Percentiles rank a stretch among this genome's conserved stretches.
Conservation (phyloP, 2,797 vertebrate genomes). For the Gallinago solitaria region DNA sequence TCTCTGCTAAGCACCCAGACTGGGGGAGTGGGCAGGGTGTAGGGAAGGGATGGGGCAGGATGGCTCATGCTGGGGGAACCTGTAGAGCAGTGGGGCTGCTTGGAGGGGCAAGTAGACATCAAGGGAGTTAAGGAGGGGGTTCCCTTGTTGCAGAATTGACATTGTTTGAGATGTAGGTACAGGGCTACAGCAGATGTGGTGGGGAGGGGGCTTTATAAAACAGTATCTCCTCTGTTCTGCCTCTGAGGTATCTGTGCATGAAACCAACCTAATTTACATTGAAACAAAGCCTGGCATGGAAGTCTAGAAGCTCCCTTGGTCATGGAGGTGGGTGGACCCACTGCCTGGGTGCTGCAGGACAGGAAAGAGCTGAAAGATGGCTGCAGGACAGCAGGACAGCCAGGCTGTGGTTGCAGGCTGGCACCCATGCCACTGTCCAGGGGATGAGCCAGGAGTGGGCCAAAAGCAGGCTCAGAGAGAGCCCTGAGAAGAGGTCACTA, state of each 20-base stretch:
- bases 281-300: neutral
- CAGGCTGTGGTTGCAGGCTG: neutral
- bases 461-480: neutral
- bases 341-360: neutral
- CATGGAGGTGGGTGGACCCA: neutral
- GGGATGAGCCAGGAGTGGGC: neutral
- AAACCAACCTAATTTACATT: neutral
- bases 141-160: neutral
- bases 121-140: neutral
- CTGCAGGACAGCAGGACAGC: neutral
- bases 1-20: too few relatives aligned
- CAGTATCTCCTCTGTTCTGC: neutral
- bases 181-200: fast-evolving
- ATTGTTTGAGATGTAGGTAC: neutral
- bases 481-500: neutral
- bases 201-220: neutral
- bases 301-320: neutral
- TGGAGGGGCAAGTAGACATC: neutral
- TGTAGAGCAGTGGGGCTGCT: neutral
- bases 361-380: neutral
- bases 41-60: neutral
- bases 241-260: neutral
- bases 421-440: neutral
- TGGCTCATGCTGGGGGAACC: neutral
- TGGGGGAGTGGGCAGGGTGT: fast-evolving